phyloP scores from a whole-genome alignment of 2,113 vertebrate genomes.

The Siniperca chuatsi region DNA sequence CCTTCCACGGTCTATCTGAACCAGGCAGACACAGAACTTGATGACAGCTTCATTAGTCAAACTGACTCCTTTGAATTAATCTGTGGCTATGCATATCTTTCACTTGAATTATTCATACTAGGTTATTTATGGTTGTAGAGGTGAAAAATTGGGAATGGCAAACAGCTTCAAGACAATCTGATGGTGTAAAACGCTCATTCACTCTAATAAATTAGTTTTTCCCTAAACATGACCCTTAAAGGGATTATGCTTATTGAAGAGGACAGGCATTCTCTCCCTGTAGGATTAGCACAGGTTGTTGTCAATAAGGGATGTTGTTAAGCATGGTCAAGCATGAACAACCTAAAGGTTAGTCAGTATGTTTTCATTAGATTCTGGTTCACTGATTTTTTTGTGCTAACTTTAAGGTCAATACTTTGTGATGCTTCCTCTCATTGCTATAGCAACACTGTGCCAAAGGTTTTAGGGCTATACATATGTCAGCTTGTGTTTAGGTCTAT shows the following conservation, averaged over 20 bases:
- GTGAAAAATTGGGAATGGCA: conserved; percentile 2
- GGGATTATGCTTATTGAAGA: conserved; percentile 2
- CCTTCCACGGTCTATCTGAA: conserved; percentile 16
- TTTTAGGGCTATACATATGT: not conserved
- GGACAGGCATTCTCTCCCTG: not conserved
- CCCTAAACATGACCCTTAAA: not conserved
- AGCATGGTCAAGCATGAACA: conserved; percentile 3
- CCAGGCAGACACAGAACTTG: conserved; percentile 12
- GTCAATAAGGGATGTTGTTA: conserved; percentile 25
- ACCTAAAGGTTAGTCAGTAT: conserved; percentile 4
- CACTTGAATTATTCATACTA: conserved; percentile 33
- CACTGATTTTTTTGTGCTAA: not conserved
- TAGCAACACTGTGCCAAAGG: conserved; percentile 13
- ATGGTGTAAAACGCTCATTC: conserved; percentile 16
- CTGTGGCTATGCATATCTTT: conserved; percentile 33
- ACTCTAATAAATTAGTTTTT: not conserved
- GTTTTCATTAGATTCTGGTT: conserved; percentile 24
- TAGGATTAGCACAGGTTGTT: conserved; percentile 3
- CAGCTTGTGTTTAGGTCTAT: not conserved
- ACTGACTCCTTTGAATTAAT: conserved; percentile 20
- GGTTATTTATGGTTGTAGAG: conserved; percentile 8
- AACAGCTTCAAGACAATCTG: not conserved
- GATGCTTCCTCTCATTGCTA: not conserved
- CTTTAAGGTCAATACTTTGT: not conserved
- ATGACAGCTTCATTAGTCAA: conserved; percentile 45